Conservation (phyloP, 53 echinoderm and acorn worm species). For the Temnopleurus reevesii region DNA sequence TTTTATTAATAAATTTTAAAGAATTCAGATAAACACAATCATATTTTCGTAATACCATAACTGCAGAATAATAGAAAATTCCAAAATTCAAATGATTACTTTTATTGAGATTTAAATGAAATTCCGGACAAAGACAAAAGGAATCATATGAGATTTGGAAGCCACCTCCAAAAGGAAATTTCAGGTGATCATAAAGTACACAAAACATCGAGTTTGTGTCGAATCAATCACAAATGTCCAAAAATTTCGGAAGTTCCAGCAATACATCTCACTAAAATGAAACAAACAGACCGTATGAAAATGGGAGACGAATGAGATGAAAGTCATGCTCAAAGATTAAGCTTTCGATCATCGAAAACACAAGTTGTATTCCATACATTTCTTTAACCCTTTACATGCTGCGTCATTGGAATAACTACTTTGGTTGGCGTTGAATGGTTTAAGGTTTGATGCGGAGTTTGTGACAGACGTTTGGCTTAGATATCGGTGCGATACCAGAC, state of each 20-base stretch:
- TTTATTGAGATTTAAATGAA: background rate
- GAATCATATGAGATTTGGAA: too few relatives aligned
- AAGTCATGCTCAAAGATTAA: background rate
- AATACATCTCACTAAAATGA: background rate
- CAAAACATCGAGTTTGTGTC: too few relatives aligned
- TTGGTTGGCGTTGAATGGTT: background rate
- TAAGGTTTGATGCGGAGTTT: background rate
- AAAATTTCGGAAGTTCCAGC: background rate
- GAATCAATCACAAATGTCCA: background rate
- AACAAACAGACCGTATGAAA: background rate
- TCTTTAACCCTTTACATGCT: background rate
- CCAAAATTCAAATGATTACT: background rate
- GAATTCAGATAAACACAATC: background rate
- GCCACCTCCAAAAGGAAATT: too few relatives aligned
- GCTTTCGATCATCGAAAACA: background rate
- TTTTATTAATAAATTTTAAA: background rate
- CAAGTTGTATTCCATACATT: background rate
- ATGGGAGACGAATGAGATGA: background rate
- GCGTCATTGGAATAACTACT: background rate
- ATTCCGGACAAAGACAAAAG: too few relatives aligned
- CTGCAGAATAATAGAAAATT: background rate
- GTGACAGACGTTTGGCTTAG: background rate
- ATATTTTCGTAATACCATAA: background rate
- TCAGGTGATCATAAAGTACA: too few relatives aligned
- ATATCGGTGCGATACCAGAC: background rate